These are phyloP conservation scores for Caretta caretta DNA, from an alignment of 2,113 vertebrate species.

Conservation along the genomic window DNA sequence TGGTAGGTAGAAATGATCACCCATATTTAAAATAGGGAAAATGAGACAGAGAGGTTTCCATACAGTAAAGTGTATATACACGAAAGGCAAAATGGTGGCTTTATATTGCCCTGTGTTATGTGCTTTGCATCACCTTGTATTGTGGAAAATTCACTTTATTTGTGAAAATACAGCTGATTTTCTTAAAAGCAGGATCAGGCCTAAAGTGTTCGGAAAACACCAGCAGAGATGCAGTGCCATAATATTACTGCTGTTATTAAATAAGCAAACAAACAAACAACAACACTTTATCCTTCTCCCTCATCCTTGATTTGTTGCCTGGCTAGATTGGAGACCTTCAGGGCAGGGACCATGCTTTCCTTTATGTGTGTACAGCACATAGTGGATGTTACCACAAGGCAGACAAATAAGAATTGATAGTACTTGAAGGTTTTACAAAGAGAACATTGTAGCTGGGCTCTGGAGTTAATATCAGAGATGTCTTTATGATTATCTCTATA, in stretches of 20 bases:
- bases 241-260: no score
- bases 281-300: no score
- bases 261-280: no score
- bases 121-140: neutral
- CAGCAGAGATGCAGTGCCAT: no score
- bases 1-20: neutral
- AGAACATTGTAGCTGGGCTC: neutral
- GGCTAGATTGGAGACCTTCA: neutral
- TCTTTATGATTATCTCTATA: neutral
- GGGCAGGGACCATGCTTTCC: neutral
- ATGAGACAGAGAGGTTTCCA: neutral
- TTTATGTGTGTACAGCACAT: fast-evolving
- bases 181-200: neutral
- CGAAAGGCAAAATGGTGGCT: neutral
- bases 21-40: neutral
- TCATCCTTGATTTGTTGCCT: no score
- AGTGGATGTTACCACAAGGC: neutral
- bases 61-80: neutral
- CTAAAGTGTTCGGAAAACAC: neutral
- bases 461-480: neutral
- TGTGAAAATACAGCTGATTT: neutral
- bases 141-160: neutral
- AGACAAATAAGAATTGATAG: neutral
- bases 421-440: neutral
- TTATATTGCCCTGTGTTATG: neutral